phyloP scores from a whole-genome alignment of 2,888 invertebrate genomes.

The Drosophila conformis region DNA sequence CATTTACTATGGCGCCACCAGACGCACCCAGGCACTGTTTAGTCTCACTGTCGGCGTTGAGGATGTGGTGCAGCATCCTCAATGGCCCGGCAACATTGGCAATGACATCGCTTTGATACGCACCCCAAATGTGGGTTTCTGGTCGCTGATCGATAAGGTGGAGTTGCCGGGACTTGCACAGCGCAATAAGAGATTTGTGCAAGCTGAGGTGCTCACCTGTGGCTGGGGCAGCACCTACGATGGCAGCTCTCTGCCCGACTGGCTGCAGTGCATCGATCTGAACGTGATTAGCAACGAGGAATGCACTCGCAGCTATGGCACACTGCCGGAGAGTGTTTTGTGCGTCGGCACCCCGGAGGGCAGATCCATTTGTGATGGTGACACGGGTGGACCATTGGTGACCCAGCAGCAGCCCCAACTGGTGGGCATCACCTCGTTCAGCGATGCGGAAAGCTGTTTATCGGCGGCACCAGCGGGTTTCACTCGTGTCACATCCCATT shows the following conservation, averaged over 20 bases:
- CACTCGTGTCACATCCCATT: slow-evolving; percentile 53
- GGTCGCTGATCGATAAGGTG: slow-evolving; percentile 34
- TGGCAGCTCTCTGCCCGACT: slow-evolving; percentile 78
- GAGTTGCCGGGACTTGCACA: slow-evolving; percentile 31
- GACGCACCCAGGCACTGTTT: slow-evolving; percentile 54
- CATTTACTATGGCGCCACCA: slow-evolving; percentile 70
- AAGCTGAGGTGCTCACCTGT: slow-evolving; percentile 40
- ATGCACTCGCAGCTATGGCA: slow-evolving; percentile 83
- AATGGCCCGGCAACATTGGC: slow-evolving; percentile 53
- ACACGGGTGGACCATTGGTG: slow-evolving; percentile 65
- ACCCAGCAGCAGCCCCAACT: slow-evolving; percentile 12
- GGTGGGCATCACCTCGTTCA: slow-evolving; percentile 62
- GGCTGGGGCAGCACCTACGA: slow-evolving; percentile 76
- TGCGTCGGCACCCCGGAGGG: slow-evolving; percentile 49
- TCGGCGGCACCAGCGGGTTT: slow-evolving; percentile 57
- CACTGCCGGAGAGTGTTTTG: slow-evolving; percentile 47
- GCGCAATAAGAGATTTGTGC: slow-evolving; percentile 21
- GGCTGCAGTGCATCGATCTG: slow-evolving; percentile 66
- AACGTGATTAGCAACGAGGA: slow-evolving; percentile 70
- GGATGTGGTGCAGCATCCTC: slow-evolving; percentile 78
- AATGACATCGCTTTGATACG: slow-evolving; percentile 67
- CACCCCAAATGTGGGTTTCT: slow-evolving; percentile 46
- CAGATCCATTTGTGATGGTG: slow-evolving; percentile 57
- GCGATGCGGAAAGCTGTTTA: slow-evolving; percentile 49
- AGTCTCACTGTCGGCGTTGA: slow-evolving; percentile 44